These are phyloP conservation scores for Pammene aurita DNA, from an alignment of 2,888 invertebrate genomes.

Conservation along the genomic window DNA sequence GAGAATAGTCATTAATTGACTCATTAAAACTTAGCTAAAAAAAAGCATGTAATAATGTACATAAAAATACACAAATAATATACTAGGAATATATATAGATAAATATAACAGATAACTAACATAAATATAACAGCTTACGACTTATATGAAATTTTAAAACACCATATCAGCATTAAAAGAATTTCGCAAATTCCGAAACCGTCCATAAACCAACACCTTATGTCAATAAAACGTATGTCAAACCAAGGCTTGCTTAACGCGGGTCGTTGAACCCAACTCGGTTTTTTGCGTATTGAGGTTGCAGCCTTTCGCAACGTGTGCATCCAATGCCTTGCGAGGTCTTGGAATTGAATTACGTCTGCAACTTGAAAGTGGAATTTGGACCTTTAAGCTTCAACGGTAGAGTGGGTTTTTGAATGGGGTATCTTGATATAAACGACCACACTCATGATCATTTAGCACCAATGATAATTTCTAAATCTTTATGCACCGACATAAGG, in stretches of 20 bases:
- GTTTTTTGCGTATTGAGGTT: conserved; percentile 65
- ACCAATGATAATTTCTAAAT: too few species aligned
- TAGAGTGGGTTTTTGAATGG: not conserved
- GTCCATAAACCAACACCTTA: conserved; percentile 7
- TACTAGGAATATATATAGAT: too few species aligned
- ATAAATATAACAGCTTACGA: too few species aligned
- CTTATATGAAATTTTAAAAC: not conserved
- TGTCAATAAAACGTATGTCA: conserved; percentile 25
- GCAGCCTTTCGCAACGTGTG: conserved; percentile 64
- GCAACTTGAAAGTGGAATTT: not conserved
- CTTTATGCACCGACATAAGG: too few species aligned
- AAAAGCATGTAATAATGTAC: too few species aligned
- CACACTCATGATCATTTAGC: too few species aligned
- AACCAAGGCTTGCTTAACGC: conserved; percentile 23
- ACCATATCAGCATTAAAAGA: not conserved
- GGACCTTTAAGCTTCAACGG: not conserved
- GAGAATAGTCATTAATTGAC: too few species aligned
- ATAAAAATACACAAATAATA: too few species aligned
- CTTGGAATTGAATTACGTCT: too few species aligned
- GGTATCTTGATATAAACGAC: not conserved
- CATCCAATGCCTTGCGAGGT: conserved; percentile 52
- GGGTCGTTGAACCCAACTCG: conserved; percentile 52
- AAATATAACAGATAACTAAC: too few species aligned
- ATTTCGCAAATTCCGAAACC: conserved; percentile 27
- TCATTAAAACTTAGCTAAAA: too few species aligned